Percentiles rank a stretch among this genome's conserved stretches.
Conservation (phyloP, 1,140 invertebrate genomes). For the Acyrthosiphon pisum region DNA sequence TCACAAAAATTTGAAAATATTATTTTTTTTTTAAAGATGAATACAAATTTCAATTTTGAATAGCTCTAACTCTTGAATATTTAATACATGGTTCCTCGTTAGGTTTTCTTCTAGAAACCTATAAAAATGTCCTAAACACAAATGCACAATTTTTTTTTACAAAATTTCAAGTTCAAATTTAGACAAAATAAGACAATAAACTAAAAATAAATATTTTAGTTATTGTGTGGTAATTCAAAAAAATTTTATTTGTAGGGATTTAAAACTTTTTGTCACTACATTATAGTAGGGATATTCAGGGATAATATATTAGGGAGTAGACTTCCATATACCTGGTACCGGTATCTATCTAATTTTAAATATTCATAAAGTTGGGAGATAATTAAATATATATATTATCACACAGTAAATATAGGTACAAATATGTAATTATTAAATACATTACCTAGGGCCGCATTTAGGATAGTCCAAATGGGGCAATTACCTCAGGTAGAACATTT, state of each 20-base stretch:
- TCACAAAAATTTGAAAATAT: too few relatives aligned
- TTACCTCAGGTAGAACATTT: too few relatives aligned
- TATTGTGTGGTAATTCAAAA: too few relatives aligned
- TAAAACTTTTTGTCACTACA: neutral
- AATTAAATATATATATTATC: neutral
- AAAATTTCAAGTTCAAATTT: neutral
- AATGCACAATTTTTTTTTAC: neutral
- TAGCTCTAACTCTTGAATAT: neutral
- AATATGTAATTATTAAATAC: too few relatives aligned
- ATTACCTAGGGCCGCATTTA: too few relatives aligned
- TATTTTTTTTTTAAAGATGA: too few relatives aligned
- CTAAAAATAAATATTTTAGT: neutral
- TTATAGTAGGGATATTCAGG: neutral
- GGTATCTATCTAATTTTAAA: neutral
- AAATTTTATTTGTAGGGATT: neutral
- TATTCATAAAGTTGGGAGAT: neutral
- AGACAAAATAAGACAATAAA: neutral
- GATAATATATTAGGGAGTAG: neutral
- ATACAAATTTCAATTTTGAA: neutral
- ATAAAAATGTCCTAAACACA: neutral
- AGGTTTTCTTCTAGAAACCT: neutral
- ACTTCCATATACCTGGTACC: neutral
- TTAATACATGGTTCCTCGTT: neutral
- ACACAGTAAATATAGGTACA: too few relatives aligned
- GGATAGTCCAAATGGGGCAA: neutral